Percentiles rank a stretch among this genome's conserved stretches.
Conservation (phyloP, 2,888 invertebrate species). For the Polyploca ridens region DNA sequence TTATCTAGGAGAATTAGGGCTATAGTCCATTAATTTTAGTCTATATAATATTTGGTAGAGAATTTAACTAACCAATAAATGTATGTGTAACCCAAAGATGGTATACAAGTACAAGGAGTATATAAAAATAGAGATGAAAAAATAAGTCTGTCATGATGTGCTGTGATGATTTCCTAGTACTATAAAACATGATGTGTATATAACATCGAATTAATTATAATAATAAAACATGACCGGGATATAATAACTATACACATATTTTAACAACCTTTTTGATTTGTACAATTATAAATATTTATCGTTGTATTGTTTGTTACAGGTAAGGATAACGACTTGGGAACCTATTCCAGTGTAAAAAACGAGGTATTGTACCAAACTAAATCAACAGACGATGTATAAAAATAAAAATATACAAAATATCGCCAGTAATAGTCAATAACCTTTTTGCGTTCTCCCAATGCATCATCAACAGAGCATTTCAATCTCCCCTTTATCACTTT, state of each 20-base stretch:
- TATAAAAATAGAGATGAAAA: background rate
- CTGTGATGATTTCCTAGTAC: constrained; percentile 3
- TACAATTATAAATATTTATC: background rate
- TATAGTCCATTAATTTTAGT: too few relatives aligned
- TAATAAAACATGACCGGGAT: background rate
- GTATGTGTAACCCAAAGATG: too few relatives aligned
- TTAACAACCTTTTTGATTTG: background rate
- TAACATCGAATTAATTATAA: background rate
- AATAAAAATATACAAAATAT: background rate
- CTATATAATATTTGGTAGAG: too few relatives aligned
- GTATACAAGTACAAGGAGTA: too few relatives aligned
- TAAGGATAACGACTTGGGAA: constrained; percentile 36
- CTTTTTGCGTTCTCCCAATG: background rate
- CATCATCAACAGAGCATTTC: constrained; percentile 14
- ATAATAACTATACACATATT: background rate
- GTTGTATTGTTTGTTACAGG: constrained; percentile 33
- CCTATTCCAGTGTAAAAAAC: constrained; percentile 8
- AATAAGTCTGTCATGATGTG: background rate
- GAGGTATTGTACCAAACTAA: constrained; percentile 11
- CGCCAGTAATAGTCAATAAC: constrained; percentile 11
- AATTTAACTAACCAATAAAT: too few relatives aligned
- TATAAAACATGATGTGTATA: background rate
- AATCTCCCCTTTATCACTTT: constrained; percentile 18
- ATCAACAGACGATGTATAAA: too few relatives aligned
- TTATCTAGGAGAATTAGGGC: too few relatives aligned